Percentiles rank a stretch among this genome's conserved stretches.
phyloP scores from a whole-genome alignment of 2,888 invertebrate species.

The Heterodera filipjevi region DNA sequence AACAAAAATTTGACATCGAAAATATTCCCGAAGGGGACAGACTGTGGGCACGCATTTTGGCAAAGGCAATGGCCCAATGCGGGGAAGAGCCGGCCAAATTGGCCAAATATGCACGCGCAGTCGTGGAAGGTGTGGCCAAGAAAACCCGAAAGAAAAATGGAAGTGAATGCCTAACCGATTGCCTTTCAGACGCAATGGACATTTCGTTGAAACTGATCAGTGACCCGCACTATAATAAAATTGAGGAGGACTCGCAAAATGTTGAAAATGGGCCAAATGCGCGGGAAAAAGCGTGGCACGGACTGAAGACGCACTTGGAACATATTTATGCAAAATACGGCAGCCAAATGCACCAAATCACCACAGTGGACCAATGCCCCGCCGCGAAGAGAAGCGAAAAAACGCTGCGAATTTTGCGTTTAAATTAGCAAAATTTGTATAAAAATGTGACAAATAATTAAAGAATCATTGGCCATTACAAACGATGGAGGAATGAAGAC shows the following conservation, averaged over 20 bases:
- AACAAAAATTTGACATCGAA: conserved; percentile 43
- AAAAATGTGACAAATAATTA: background rate
- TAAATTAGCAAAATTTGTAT: background rate
- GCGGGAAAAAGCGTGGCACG: conserved; percentile 46
- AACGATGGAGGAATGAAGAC: too few species aligned
- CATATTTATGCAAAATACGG: conserved; percentile 44
- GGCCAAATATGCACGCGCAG: conserved; percentile 51
- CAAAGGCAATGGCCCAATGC: conserved; percentile 49
- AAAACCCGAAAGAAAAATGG: background rate
- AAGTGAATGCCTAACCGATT: background rate
- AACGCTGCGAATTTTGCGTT: conserved; percentile 6
- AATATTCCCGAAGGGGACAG: conserved; percentile 43
- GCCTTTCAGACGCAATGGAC: conserved; percentile 59
- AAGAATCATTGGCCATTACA: too few species aligned
- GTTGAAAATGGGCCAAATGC: conserved; percentile 35
- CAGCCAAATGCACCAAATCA: conserved; percentile 21
- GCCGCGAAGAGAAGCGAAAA: conserved; percentile 18
- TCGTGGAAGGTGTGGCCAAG: conserved; percentile 55
- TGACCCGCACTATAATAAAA: conserved; percentile 59
- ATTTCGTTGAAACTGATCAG: conserved; percentile 62
- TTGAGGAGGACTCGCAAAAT: conserved; percentile 57
- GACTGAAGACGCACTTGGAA: conserved; percentile 38
- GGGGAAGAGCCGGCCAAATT: conserved; percentile 52
- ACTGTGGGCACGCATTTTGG: conserved; percentile 32
- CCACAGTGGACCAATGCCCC: conserved; percentile 39